Evolutionary conservation across 1,140 invertebrate genomes (phyloP), one percentile per base, ranked within the genome.

Genomic region (Tetraneura akinire): DNA sequence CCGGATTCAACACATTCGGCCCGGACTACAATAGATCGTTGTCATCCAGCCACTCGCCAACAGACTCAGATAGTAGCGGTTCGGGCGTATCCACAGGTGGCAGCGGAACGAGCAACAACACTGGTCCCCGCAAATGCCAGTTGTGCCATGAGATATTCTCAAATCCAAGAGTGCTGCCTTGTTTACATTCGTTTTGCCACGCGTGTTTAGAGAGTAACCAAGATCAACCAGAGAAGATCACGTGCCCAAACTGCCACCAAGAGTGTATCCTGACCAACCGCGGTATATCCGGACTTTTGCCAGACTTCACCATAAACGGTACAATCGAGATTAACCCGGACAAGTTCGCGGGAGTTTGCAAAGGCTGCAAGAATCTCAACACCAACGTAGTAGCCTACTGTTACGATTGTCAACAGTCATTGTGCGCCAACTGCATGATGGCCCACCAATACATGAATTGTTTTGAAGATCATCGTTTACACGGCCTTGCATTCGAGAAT

Each of bases 401-500:
- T 87, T 92, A 95, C 84, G 96, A 98, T 85, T 99, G 97, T 87
- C 92, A 92, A 82, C 96, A 97, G 85, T 96, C 94, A 85, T 90
- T 99, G 62, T 99, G 97, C 87, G 90, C 93, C 60, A 97, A 97
- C 84, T 99, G 97, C 90, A 95, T 96, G 83, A 97, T 97, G 91
- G 96, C 96, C 57, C 97, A 99, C 86, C 94, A 98, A 86, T 98
- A 94, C 85, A 98, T 98, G 96, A 95, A 98, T 85, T 98, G 96
- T 85, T 98, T 98, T 87, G 96, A 98, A 86, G 96, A 96, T 47
- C 97, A 98, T 87, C 91, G 94, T 21, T 94, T 98, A 18, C 88
- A 93, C 55, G 92, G 91, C 81, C 88, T 96, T 82, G 37, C 82
- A 18, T 70, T 73, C 16, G 45, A 68, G 26, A 78, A 73, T 37